A percentile compares a stretch with the other conserved stretches of the same genome.
These are phyloP conservation scores for Fundulus diaphanus DNA, from an alignment of 2,797 vertebrate species.

Conservation along the genomic window DNA sequence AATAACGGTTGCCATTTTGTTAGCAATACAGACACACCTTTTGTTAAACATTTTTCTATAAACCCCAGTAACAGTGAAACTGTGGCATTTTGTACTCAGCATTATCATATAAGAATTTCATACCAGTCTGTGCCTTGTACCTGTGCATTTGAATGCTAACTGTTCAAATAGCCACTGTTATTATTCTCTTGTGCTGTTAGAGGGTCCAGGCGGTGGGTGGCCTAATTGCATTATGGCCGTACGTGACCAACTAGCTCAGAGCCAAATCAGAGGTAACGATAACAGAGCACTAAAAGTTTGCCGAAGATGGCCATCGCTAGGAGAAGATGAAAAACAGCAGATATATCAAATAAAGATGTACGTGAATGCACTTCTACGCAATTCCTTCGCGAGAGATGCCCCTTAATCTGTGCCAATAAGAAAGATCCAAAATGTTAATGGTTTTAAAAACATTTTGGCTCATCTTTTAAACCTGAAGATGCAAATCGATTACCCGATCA, in stretches of 20 bases:
- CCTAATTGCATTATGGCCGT: constrained; percentile 75
- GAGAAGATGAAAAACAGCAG: background rate
- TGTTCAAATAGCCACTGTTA: constrained; percentile 40
- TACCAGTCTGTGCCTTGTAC: background rate
- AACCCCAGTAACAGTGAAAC: background rate
- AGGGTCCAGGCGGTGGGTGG: constrained; percentile 66
- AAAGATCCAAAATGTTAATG: background rate
- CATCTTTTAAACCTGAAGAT: background rate
- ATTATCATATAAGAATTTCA: background rate
- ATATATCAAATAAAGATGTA: too few species aligned
- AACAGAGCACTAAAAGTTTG: constrained; percentile 37
- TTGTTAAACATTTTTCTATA: background rate
- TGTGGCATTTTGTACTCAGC: background rate
- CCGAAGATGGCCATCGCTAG: constrained; percentile 19
- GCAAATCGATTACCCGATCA: background rate
- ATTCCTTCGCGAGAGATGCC: background rate
- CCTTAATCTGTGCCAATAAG: background rate
- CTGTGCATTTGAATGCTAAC: constrained; percentile 17
- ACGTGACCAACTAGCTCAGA: constrained; percentile 53
- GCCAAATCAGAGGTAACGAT: constrained; percentile 68
- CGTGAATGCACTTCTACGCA: background rate
- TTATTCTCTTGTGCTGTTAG: constrained; percentile 55
- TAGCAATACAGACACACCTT: background rate
- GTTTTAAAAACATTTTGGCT: background rate
- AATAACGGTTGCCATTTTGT: background rate